Evolutionary conservation across 2,888 invertebrate species (phyloP).

Genomic region (Clitarchus hookeri): DNA sequence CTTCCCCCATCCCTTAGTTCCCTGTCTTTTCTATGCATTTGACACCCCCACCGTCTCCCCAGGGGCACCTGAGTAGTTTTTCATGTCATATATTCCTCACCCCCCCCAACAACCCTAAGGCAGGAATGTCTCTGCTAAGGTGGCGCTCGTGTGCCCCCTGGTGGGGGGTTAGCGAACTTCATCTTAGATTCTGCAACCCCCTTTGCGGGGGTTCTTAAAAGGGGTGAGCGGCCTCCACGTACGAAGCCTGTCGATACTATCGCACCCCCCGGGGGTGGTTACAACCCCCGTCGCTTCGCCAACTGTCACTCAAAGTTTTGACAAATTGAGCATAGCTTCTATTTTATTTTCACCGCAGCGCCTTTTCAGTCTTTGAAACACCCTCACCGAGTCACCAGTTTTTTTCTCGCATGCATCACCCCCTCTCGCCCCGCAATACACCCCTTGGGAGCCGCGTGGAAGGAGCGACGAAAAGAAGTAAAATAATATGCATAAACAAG

Average conservation of each 20-base stretch:
- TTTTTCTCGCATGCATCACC: background rate
- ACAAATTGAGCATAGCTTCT: constrained; percentile 23
- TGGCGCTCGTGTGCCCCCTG: background rate
- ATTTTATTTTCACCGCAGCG: background rate
- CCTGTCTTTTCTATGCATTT: background rate
- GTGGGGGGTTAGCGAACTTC: background rate
- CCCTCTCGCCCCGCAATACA: background rate
- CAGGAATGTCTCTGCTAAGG: no score
- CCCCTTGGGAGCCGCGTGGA: background rate
- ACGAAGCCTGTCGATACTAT: constrained; percentile 10
- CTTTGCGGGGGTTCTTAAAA: background rate
- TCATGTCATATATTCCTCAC: background rate
- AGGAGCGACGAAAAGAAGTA: no score
- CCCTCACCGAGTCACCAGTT: background rate
- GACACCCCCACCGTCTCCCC: background rate
- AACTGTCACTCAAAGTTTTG: constrained; percentile 12
- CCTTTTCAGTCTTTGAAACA: background rate
- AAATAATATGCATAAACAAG: background rate
- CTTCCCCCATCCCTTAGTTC: background rate
- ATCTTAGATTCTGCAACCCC: background rate
- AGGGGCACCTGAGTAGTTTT: constrained; percentile 9
- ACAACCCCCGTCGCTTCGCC: background rate
- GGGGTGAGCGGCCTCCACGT: background rate
- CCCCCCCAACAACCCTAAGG: background rate
- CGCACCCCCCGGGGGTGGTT: background rate